Evolutionary conservation across 2,888 invertebrate species (phyloP).

Genomic region (Amphipyra tragopoginis): DNA sequence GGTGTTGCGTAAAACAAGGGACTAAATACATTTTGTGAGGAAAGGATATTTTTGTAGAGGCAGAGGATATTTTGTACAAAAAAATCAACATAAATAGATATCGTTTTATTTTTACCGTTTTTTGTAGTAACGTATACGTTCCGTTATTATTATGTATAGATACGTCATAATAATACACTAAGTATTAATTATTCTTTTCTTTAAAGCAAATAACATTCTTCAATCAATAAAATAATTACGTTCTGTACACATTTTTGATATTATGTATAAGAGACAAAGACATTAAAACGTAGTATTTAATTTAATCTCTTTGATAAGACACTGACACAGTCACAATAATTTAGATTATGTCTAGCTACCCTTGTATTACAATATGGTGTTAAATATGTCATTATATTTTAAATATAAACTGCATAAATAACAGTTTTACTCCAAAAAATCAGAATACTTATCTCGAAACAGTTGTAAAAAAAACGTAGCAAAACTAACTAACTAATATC

Average conservation of each 20-base stretch:
- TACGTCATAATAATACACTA: conserved; percentile 2
- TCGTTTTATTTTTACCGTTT: conserved; percentile 8
- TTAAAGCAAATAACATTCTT: too few relatives aligned
- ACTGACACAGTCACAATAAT: conserved; percentile 37
- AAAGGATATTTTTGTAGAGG: too few relatives aligned
- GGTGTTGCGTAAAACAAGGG: too few relatives aligned
- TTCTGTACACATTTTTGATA: neutral
- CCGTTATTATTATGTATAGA: conserved; percentile 26
- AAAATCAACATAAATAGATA: conserved; percentile 3
- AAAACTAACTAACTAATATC: conserved; percentile 54
- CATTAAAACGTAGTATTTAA: conserved; percentile 16
- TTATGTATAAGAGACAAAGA: conserved; percentile 32
- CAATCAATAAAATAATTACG: too few relatives aligned
- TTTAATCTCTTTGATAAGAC: conserved; percentile 23
- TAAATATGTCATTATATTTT: conserved; percentile 10
- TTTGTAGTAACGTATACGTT: conserved; percentile 33
- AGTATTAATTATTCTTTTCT: too few relatives aligned
- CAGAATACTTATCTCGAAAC: conserved; percentile 47
- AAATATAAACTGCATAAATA: conserved; percentile 26
- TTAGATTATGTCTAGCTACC: conserved; percentile 12
- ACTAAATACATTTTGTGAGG: too few relatives aligned
- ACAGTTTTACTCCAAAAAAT: conserved; percentile 42
- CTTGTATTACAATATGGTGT: neutral
- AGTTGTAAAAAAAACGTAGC: conserved; percentile 51
- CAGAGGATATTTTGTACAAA: too few relatives aligned